These are phyloP conservation scores for Erannis defoliaria DNA, from an alignment of 2,888 invertebrate genomes.

Conservation along the genomic window DNA sequence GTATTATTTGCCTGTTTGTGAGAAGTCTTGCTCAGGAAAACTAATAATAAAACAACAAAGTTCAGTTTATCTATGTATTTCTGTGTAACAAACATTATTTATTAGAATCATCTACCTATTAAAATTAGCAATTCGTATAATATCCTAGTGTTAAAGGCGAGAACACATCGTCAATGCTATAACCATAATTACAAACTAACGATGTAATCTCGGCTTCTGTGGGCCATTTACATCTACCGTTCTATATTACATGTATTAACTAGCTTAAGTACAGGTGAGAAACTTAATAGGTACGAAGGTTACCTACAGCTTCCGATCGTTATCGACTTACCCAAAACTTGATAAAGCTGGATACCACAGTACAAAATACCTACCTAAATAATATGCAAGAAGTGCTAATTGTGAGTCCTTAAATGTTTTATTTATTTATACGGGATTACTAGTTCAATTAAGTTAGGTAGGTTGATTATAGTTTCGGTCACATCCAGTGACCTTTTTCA, in stretches of 20 bases:
- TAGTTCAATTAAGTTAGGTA: too few relatives aligned
- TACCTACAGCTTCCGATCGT: conserved; percentile 14
- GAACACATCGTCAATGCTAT: conserved; percentile 57
- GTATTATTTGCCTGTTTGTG: too few relatives aligned
- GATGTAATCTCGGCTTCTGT: conserved; percentile 47
- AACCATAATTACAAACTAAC: conserved; percentile 43
- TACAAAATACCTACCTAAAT: conserved; percentile 15
- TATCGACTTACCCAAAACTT: conserved; percentile 22
- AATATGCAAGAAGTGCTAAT: conserved; percentile 1
- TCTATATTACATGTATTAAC: conserved; percentile 34
- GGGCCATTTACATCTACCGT: conserved; percentile 51
- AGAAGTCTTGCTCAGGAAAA: not conserved
- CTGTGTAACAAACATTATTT: conserved; percentile 85
- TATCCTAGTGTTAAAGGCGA: conserved; percentile 56
- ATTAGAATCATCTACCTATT: conserved; percentile 73
- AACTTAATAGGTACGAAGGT: conserved; percentile 7
- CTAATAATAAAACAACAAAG: conserved; percentile 53
- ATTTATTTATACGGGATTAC: too few relatives aligned
- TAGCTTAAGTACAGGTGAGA: conserved; percentile 29
- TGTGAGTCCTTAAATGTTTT: not conserved
- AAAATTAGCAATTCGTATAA: conserved; percentile 68
- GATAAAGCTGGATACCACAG: conserved; percentile 37
- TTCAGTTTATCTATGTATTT: conserved; percentile 75
- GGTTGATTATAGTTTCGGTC: too few relatives aligned
- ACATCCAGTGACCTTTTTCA: too few relatives aligned